Evolutionary conservation across 2,888 invertebrate species (phyloP), one percentile per base, ranked within the genome.

Genomic region (Mesorhabditis spiculigera): DNA sequence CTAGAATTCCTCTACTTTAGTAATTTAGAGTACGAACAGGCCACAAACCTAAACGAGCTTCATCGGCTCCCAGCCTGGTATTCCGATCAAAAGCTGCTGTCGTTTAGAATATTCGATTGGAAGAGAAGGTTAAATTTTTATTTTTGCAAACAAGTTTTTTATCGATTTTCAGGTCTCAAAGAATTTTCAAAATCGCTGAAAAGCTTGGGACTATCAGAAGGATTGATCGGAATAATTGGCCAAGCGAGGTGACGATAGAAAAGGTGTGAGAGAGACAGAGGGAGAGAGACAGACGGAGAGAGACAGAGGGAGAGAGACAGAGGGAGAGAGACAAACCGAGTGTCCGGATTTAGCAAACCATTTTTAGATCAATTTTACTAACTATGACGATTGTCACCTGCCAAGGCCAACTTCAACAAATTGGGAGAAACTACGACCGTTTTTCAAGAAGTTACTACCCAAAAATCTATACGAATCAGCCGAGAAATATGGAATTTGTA

Each of bases 81-180:
- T 50, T 50, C 58, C 58, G 58, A 50, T 50, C 58, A 50, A 50
- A 50, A 50, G 58, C n/a, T 50, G n/a, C 8, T n/a, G 8, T 50
- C 58, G n/a, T 50, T 50, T 50, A 10, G 58, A n/a, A 50, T 50
- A 10, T 50, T 50, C n/a, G 58, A 50, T 50, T 50, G 58, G 58
- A 50, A 50, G n/a, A 50, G 58, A n/a, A 50, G 58, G 58, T 50
- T 13, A 28, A 28, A 28, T 28, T 28, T 28, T 3, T 28, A 28
- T 28, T 28, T 28, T 28, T 28, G 28, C 3, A 28, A 28, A 28
- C 1, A 28, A 28, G 1, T 28, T 28, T 28, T 28, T 28, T 28
- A 28, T 28, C 28, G 28, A 28, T 28, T 28, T 28, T 28, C 28
- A 50, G 58, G n/a, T 13, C 58, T 13, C 8, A 3, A 50, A 50